A percentile compares a stretch with the other conserved stretches of the same genome.
These are phyloP conservation scores for Cabera pusaria DNA, from an alignment of 2,888 invertebrate genomes.

Conservation along the genomic window DNA sequence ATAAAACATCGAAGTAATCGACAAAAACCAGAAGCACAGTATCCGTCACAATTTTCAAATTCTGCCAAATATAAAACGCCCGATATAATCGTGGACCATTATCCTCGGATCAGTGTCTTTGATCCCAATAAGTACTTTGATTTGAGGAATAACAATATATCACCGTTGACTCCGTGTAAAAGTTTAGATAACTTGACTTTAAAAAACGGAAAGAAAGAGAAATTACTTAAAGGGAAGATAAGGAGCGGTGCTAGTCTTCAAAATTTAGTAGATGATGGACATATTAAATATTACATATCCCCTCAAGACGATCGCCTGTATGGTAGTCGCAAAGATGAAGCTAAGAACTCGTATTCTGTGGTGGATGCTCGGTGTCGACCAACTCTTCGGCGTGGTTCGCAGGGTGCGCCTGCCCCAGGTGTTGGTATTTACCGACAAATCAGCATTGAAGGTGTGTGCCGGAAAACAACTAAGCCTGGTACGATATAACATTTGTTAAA, in stretches of 20 bases:
- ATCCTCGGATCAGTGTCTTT: slow-evolving; percentile 65
- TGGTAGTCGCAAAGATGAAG: slow-evolving; percentile 48
- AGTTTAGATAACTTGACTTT: slow-evolving; percentile 76
- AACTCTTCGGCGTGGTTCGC: slow-evolving; percentile 51
- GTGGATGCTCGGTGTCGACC: slow-evolving; percentile 59
- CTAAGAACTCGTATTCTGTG: slow-evolving; percentile 68
- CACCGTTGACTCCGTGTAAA: slow-evolving; percentile 64
- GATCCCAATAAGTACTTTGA: slow-evolving; percentile 67
- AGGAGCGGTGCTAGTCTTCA: slow-evolving; percentile 69
- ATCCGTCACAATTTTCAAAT: slow-evolving; percentile 36
- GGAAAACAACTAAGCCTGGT: slow-evolving; percentile 51
- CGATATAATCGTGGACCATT: slow-evolving; percentile 66
- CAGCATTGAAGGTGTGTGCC: slow-evolving; percentile 51
- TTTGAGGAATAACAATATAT: slow-evolving; percentile 67
- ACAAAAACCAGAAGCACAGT: slow-evolving; percentile 48
- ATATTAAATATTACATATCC: slow-evolving; percentile 62
- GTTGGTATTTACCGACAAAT: slow-evolving; percentile 72
- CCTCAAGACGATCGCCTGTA: slow-evolving; percentile 49
- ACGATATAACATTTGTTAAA: slow-evolving; percentile 31
- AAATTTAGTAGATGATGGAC: slow-evolving; percentile 65
- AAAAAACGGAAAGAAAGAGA: slow-evolving; percentile 48
- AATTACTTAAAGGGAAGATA: slow-evolving; percentile 47
- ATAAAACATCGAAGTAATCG: slow-evolving; percentile 66
- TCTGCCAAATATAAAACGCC: slow-evolving; percentile 54
- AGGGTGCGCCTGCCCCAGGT: slow-evolving; percentile 60